Percentiles rank a stretch among this genome's conserved stretches.
Evolutionary conservation across 2,797 vertebrate species (phyloP).

Genomic region (Hozukius guyotensis): DNA sequence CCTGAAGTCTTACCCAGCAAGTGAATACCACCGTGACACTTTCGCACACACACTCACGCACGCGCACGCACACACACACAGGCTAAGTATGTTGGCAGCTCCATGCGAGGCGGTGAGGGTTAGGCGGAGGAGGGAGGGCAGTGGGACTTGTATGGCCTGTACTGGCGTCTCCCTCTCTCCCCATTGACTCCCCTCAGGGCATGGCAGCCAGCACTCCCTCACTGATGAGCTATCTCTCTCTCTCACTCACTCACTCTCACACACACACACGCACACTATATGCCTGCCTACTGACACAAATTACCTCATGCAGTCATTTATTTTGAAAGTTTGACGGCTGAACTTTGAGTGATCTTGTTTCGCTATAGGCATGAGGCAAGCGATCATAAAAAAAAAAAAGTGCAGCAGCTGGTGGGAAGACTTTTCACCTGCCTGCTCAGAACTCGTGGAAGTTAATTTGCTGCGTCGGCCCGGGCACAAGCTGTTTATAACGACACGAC

Average conservation of each 20-base stretch:
- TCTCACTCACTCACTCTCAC: not conserved
- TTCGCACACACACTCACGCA: not conserved
- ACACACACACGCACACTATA: slow-evolving; percentile 22
- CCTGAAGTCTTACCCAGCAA: slow-evolving; percentile 62
- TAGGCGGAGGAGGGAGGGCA: slow-evolving; percentile 73
- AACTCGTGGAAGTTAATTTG: slow-evolving; percentile 61
- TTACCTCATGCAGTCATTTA: slow-evolving; percentile 80
- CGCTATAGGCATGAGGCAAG: slow-evolving; percentile 71
- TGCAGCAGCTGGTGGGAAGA: slow-evolving; percentile 72
- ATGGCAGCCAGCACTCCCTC: slow-evolving; percentile 76
- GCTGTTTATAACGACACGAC: slow-evolving; percentile 34
- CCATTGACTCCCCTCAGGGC: slow-evolving; percentile 74
- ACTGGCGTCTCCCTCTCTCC: slow-evolving; percentile 76
- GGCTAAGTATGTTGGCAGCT: slow-evolving; percentile 74
- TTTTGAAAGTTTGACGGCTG: slow-evolving; percentile 81
- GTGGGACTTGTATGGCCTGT: slow-evolving; percentile 78
- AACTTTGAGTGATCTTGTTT: slow-evolving; percentile 82
- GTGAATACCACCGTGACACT: slow-evolving; percentile 60
- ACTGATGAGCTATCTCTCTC: slow-evolving; percentile 68
- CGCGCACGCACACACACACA: slow-evolving; percentile 25
- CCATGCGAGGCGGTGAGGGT: slow-evolving; percentile 75
- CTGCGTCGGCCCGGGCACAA: slow-evolving; percentile 33
- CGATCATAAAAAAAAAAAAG: slow-evolving; percentile 71
- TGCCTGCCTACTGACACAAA: slow-evolving; percentile 75
- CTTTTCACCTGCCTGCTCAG: slow-evolving; percentile 68